Evolutionary conservation across 2,113 vertebrate genomes (phyloP), one percentile per base, ranked within the genome.

Genomic region (Platycercus adscitus): DNA sequence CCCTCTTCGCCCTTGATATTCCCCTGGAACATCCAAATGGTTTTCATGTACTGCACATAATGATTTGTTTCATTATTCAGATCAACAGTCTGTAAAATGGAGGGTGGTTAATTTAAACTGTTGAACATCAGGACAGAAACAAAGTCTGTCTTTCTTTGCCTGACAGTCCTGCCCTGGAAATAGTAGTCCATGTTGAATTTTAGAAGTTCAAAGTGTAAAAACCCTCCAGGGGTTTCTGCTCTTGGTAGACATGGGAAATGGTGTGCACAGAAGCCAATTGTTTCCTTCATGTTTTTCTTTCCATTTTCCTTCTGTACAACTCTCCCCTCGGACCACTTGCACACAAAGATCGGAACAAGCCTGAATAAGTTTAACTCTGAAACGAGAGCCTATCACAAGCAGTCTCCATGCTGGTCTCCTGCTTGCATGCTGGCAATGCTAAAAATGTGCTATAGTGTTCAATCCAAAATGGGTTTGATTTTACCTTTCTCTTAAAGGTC

Each of bases 361-460:
- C 39, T n/a, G 61, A 79, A 75, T 8, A 39, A 85, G 37, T 52
- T 37, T 35, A 44, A 31, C 6, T 28, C 37, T 25, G 41, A 75
- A 63, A 70, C 0, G 1, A 61, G n/a, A 58, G 61, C 55, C 55
- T 66, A 9, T 11, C 3, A 0, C 0, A 0, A 79, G 60, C 60
- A 37, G 37, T 26, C 43, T 46, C 37, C 69, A 63, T 0, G 0
- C 56, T 18, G 17, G 28, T 23, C 72, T 80, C 63, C 50, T 53
- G 63, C 41, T 24, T 69, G 41, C 18, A 35, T 0, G 4, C 16
- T 26, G 16, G 56, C 50, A 71, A 33, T 5, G 28, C 39, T 80
- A 65, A 46, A 61, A 75, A 41, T 2, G 10, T 26, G 37, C 49
- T 68, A 6, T 1, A 68, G 29, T 13, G 41, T 26, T 52, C 31